Conservation (phyloP, 2,113 vertebrate species). For the Cebus imitator region DNA sequence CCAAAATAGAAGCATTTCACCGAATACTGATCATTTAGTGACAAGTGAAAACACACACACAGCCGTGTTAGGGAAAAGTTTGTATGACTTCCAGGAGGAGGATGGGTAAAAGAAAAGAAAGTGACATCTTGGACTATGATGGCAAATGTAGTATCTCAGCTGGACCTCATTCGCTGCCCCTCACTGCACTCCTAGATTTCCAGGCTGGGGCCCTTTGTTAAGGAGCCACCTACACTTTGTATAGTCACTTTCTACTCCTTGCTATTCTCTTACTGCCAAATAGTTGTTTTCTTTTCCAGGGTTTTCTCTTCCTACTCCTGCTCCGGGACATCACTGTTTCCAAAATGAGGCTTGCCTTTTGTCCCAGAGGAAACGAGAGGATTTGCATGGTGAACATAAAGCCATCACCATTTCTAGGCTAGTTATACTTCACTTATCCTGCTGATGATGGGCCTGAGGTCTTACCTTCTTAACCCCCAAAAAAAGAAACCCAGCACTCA, state of each 20-base stretch:
- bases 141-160: not conserved
- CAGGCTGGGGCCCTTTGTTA: not conserved
- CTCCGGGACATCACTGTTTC: not conserved
- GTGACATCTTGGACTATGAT: not conserved
- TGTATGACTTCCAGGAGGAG: constrained; percentile 1
- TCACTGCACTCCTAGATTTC: not conserved
- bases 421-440: not conserved
- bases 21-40: constrained; percentile 65
- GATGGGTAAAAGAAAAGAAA: constrained; percentile 1
- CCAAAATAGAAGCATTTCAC: constrained; percentile 70
- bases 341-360: not conserved
- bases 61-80: not conserved
- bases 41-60: constrained; percentile 46
- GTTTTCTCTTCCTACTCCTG: not conserved
- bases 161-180: not conserved
- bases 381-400: not conserved
- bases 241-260: not conserved
- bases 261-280: not conserved
- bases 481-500: not conserved
- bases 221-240: not conserved
- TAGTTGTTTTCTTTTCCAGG: not conserved
- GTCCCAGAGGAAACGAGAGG: not conserved
- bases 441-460: not conserved
- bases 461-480: not conserved
- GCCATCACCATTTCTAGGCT: not conserved